Evolutionary conservation across 1,140 invertebrate species (phyloP).

Genomic region (Ips nitidus): DNA sequence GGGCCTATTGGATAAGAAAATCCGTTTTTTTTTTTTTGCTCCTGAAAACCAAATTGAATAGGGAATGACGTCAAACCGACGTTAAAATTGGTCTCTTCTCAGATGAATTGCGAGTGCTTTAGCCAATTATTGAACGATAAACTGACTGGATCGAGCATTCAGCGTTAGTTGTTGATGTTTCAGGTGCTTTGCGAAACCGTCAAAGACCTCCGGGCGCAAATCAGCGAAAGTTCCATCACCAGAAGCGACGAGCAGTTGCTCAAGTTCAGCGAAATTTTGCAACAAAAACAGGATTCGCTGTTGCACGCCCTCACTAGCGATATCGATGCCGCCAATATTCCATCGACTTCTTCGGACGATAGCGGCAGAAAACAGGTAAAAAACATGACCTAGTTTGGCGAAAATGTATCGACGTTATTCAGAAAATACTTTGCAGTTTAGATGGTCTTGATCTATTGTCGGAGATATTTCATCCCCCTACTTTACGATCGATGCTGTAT

Average conservation of each 20-base stretch:
- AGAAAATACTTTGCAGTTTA: too few species aligned
- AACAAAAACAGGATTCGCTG: slow-evolving; percentile 76
- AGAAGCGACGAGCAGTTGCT: slow-evolving; percentile 64
- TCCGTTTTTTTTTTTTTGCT: neutral
- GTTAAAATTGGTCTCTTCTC: too few species aligned
- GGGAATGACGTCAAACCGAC: neutral
- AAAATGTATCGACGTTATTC: too few species aligned
- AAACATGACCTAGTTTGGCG: neutral
- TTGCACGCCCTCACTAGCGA: slow-evolving; percentile 71
- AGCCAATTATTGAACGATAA: neutral
- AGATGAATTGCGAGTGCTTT: too few species aligned
- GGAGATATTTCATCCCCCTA: too few species aligned
- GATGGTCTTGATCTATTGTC: too few species aligned
- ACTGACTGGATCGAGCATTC: neutral
- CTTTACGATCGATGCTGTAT: too few species aligned
- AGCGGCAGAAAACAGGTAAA: slow-evolving; percentile 32
- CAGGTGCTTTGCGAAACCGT: slow-evolving; percentile 76
- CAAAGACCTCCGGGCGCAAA: slow-evolving; percentile 71
- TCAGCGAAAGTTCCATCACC: slow-evolving; percentile 59
- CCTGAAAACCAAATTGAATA: neutral
- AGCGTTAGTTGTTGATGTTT: slow-evolving; percentile 17
- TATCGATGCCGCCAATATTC: slow-evolving; percentile 18
- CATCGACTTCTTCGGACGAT: slow-evolving; percentile 36
- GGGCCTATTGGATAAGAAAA: slow-evolving; percentile 1
- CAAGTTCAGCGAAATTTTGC: slow-evolving; percentile 72